Base-by-base conservation (phyloP, 2,888 invertebrate species). In the Trisateles emortualis region DNA sequence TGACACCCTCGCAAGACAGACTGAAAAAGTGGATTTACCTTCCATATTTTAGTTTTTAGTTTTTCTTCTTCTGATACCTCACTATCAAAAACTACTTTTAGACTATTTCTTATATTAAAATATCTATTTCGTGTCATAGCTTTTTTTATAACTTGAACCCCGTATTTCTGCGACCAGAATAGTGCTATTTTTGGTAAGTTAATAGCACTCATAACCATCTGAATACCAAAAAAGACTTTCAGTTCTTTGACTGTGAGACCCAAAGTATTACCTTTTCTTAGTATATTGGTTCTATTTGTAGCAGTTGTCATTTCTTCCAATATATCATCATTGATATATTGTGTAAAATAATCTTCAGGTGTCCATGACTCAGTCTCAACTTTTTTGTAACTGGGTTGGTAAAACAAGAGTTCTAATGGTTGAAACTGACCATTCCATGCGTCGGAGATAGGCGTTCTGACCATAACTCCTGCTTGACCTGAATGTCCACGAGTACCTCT, bases 81-180 rank as follows among this genome's bases (percentile, higher is more conserved):
- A 3, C 4, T 6, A 40, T 40, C 44, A 40, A 30, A 39, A 3
- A 51, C 51, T 10, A 44, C 3, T 32, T 51, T 51, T 16, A 41
- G 10, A 33, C 6, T 14, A 33, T 33, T 33, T 13, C 14, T 33
- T 14, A 33, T 14, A 13, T 14, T 14, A 8, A 14, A 8, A 14
- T 8, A 33, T 14, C 33, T 3, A 14, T 33, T 33, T 3, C 33
- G 13, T 33, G 47, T n/a, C 40, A 47, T 47, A 1, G 6, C 2
- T 3, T 39, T 13, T 3, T 14, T 10, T 0, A 47, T 47, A 1
- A 47, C 17, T 3, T 22, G 14, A 3, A 47, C 22, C 13, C 13
- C 13, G 5, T 11, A 47, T 13, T 39, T 47, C 38, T n/a, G n/a
- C n/a, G n/a, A n/a, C n/a, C n/a, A n/a, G n/a, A n/a, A n/a, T n/a